Evolutionary conservation across 2,888 invertebrate genomes (phyloP).

Genomic region (Metallyticus violacea): DNA sequence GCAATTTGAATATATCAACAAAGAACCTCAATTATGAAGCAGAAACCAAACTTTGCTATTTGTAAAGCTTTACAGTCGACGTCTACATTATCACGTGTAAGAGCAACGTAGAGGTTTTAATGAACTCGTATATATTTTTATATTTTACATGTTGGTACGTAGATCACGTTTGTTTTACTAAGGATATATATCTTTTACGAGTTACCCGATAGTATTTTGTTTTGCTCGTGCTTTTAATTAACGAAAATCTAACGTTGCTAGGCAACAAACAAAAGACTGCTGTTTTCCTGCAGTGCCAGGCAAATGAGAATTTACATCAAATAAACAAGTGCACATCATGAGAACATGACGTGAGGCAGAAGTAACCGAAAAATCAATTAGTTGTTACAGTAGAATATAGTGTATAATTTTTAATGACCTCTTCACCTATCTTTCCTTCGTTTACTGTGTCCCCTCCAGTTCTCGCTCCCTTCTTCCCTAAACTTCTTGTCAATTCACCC

Average conservation of each 20-base stretch:
- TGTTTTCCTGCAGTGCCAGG: background rate
- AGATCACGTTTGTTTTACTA: background rate
- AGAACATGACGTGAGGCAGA: background rate
- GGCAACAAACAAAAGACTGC: too few relatives aligned
- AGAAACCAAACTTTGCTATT: too few relatives aligned
- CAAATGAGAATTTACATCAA: background rate
- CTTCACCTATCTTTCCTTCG: background rate
- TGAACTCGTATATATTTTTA: background rate
- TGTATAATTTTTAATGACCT: conserved; percentile 9
- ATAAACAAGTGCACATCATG: background rate
- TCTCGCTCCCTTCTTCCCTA: background rate
- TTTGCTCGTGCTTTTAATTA: background rate
- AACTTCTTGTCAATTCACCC: background rate
- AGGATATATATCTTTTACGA: background rate
- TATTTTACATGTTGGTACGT: background rate
- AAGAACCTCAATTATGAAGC: too few relatives aligned
- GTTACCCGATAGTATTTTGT: background rate
- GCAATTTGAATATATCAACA: too few relatives aligned
- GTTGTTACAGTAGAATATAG: background rate
- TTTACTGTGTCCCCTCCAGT: background rate
- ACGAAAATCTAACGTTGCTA: background rate
- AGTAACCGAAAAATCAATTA: background rate
- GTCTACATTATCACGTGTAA: too few relatives aligned
- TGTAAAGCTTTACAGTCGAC: too few relatives aligned
- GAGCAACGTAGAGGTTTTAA: background rate